Base-by-base conservation (phyloP, 2,888 invertebrate genomes). In the Mantis religiosa region DNA sequence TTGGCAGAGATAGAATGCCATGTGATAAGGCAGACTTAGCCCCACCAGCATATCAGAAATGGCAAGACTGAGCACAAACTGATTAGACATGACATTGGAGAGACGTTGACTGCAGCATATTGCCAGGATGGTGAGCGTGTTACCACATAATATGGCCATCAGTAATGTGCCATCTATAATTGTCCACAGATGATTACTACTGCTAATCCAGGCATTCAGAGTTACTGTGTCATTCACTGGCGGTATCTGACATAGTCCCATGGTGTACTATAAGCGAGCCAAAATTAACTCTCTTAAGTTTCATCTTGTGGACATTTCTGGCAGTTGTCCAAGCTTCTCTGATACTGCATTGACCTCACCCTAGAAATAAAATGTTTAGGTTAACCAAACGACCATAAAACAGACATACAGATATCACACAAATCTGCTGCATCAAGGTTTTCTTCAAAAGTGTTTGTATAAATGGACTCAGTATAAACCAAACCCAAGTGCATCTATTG, bases 41-140 rank as follows among this genome's bases (percentile, higher is more conserved):
- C 97, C 97, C 89, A 97, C 97, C 93, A 97, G 94, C 86, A 97
- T 94, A 93, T 97, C 97, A 34, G 97, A 97, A 90, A 97, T 94
- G 47, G 97, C 97, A 91, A 97, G 93, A 92, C 96, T 97, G 90
- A 97, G 94, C 90, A 97, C 96, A 93, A 97, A 97, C 91, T 96
- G 95, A 93, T 97, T 97, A 89, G 97, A 96, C 88, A 96, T 95
- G 87, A 96, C 94, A 82, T 95, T 95, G 12, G 96, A 95, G 30
- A 97, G 94, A 90, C 96, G 95, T 87, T 96, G 95, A 93, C 96
- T 96, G 91, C 95, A 94, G 89, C 95, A 95, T 86, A 97, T 96
- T 1, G 97, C 97, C 90, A 96, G 94, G 91, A 97, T 96, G 87
- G 97, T 97, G 90, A 97, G 94, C 82, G 96, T 94, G 93, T 97